Evolutionary conservation across 2,113 vertebrate species (phyloP).

Genomic region (Setophaga petechia): DNA sequence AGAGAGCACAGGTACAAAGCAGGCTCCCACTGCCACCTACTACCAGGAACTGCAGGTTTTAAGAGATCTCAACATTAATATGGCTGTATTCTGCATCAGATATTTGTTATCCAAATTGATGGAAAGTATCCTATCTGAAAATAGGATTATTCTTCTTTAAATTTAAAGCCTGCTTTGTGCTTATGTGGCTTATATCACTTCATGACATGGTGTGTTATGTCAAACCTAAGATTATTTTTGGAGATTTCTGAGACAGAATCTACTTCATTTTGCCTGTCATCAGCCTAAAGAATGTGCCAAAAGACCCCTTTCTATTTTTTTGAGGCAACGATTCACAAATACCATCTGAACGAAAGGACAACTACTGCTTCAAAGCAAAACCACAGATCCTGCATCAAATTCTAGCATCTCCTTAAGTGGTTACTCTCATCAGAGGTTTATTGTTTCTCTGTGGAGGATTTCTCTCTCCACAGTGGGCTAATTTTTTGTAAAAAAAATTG

Average conservation of each 20-base stretch:
- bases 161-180: slow-evolving; percentile 59
- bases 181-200: slow-evolving; percentile 59
- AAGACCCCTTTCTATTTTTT: slow-evolving; percentile 37
- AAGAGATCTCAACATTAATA: background rate
- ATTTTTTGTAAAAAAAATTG: background rate
- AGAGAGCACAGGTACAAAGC: background rate
- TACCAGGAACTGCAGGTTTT: background rate
- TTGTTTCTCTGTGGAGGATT: background rate
- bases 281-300: slow-evolving; percentile 59
- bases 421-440: background rate
- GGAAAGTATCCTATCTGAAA: slow-evolving; percentile 47
- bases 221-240: slow-evolving; percentile 64
- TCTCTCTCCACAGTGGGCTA: background rate
- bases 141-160: slow-evolving; percentile 65
- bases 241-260: slow-evolving; percentile 62
- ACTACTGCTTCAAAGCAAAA: slow-evolving; percentile 31
- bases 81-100: slow-evolving; percentile 42
- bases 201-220: slow-evolving; percentile 56
- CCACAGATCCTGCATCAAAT: slow-evolving; percentile 40
- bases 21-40: background rate
- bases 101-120: slow-evolving; percentile 66
- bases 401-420: slow-evolving; percentile 20
- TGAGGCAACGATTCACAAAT: slow-evolving; percentile 35
- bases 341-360: slow-evolving; percentile 50
- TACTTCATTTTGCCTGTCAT: slow-evolving; percentile 61